A percentile compares a stretch with the other conserved stretches of the same genome.
Evolutionary conservation across 2,888 invertebrate genomes (phyloP).

Genomic region (Notodromas monacha): DNA sequence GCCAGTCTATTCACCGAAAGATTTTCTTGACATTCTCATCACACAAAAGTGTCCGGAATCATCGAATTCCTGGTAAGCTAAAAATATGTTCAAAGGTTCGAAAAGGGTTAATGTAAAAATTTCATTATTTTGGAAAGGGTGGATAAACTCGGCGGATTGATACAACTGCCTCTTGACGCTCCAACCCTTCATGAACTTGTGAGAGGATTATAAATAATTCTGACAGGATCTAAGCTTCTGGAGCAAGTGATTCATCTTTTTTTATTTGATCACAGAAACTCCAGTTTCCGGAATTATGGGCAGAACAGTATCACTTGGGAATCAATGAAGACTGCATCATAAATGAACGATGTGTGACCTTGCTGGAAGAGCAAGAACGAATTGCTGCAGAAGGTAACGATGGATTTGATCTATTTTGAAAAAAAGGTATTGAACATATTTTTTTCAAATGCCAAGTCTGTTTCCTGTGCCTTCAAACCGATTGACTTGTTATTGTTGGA

Average conservation of each 20-base stretch:
- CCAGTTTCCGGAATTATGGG: not conserved
- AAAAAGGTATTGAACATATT: too few relatives aligned
- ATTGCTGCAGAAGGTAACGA: not conserved
- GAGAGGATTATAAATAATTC: too few relatives aligned
- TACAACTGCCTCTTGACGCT: not conserved
- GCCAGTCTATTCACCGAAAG: slow-evolving; percentile 84
- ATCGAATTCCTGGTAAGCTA: not conserved
- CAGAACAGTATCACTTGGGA: not conserved
- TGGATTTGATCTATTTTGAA: too few relatives aligned
- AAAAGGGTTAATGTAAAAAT: not conserved
- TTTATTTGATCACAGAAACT: not conserved
- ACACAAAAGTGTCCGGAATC: not conserved
- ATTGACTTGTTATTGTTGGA: too few relatives aligned
- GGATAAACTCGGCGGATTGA: too few relatives aligned
- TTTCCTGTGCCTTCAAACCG: too few relatives aligned
- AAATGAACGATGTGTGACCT: not conserved
- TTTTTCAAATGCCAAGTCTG: too few relatives aligned
- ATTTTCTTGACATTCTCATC: slow-evolving; percentile 49
- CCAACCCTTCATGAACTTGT: not conserved
- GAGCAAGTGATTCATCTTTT: too few relatives aligned
- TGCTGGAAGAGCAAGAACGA: not conserved
- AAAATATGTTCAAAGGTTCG: not conserved
- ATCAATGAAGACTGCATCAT: not conserved
- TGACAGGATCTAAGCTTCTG: too few relatives aligned
- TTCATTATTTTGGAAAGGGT: not conserved